Percentiles rank a stretch among this genome's conserved stretches.
phyloP scores from a whole-genome alignment of 1,140 invertebrate species.

The Formica selysi region DNA sequence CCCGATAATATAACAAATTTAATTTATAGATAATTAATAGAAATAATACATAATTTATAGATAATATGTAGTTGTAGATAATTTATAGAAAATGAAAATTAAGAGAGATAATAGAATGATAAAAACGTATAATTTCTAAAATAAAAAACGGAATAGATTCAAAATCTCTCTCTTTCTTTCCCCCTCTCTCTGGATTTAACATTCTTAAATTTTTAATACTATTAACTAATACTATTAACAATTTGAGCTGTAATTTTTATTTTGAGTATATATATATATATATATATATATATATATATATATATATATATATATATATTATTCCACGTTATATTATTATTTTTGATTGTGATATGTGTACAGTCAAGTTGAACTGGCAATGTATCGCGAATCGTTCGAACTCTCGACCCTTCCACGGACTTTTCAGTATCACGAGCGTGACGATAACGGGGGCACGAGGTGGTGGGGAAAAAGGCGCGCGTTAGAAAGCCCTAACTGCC shows the following conservation, averaged over 20 bases:
- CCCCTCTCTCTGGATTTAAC: background rate
- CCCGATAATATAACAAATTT: background rate
- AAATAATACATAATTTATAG: background rate
- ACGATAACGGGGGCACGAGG: conserved; percentile 33
- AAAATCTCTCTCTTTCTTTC: too few species aligned
- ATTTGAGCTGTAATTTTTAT: too few species aligned
- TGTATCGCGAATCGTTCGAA: background rate
- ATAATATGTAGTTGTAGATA: background rate
- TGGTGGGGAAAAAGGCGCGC: conserved; percentile 52
- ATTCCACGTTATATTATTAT: background rate
- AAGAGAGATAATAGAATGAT: background rate
- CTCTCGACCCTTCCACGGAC: conserved; percentile 17
- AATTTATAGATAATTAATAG: background rate
- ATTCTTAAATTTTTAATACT: background rate
- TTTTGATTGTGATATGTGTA: background rate
- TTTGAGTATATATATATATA: too few species aligned
- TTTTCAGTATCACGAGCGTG: conserved; percentile 35
- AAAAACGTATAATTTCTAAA: too few species aligned
- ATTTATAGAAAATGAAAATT: background rate
- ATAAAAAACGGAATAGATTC: too few species aligned
- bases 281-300: background rate
- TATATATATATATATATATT: background rate
- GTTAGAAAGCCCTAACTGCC: conserved; percentile 74
- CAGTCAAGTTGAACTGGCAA: background rate
- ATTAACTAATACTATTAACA: too few species aligned